Evolutionary conservation across 2,888 invertebrate species (phyloP).

Genomic region (Himalopsyche kuldschensis): DNA sequence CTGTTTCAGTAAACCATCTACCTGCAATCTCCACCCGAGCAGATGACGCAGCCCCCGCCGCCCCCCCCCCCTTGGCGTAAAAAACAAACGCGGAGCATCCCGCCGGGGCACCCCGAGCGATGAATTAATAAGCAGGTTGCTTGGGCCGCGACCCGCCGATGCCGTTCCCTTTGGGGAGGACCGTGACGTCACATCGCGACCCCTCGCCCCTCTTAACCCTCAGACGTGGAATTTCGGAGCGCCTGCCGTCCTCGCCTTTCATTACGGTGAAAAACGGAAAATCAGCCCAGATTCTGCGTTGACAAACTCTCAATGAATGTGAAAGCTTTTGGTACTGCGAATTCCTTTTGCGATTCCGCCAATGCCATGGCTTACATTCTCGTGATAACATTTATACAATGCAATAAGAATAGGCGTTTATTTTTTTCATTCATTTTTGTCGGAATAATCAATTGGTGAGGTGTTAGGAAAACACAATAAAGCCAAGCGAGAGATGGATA

Average conservation of each 20-base stretch:
- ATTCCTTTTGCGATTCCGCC: too few species aligned
- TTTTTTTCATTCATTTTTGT: too few species aligned
- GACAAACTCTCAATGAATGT: too few species aligned
- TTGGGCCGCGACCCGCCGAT: not conserved
- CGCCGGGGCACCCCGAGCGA: conserved; percentile 8
- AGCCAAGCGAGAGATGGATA: too few species aligned
- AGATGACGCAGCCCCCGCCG: not conserved
- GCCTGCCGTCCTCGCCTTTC: not conserved
- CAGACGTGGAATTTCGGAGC: not conserved
- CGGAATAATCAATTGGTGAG: too few species aligned
- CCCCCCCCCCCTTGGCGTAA: not conserved
- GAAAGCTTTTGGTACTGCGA: too few species aligned
- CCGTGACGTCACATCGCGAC: conserved; percentile 10
- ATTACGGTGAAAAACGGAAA: not conserved
- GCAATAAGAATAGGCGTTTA: too few species aligned
- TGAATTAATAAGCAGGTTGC: conserved; percentile 16
- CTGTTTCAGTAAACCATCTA: not conserved
- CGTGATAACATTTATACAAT: too few species aligned
- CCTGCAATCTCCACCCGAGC: not conserved
- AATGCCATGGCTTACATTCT: too few species aligned
- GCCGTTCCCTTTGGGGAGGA: not conserved
- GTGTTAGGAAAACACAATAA: too few species aligned
- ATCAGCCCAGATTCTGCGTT: not conserved
- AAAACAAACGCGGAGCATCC: not conserved
- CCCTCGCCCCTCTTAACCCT: not conserved